phyloP scores from a whole-genome alignment of 2,113 vertebrate genomes.

The Perca flavescens region DNA sequence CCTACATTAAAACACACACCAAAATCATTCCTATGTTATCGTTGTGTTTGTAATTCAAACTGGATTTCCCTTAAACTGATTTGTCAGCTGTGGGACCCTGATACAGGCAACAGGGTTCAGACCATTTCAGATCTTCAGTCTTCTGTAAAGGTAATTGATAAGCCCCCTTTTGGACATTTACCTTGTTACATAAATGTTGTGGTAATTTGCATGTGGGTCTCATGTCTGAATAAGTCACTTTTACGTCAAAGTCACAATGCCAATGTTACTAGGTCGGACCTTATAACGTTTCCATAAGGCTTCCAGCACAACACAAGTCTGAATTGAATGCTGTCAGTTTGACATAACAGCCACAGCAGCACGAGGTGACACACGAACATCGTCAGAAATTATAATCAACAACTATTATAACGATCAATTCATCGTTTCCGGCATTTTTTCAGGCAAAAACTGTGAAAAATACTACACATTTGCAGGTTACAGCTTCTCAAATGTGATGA shows the following conservation, averaged over 20 bases:
- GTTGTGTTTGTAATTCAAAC: neutral
- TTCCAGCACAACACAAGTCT: neutral
- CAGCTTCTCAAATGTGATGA: no score
- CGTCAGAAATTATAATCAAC: neutral
- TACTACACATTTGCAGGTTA: no score
- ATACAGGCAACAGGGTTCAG: constrained; percentile 88
- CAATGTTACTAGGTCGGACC: neutral
- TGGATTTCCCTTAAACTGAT: constrained; percentile 74
- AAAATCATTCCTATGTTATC: neutral
- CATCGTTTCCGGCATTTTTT: no score
- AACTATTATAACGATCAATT: no score
- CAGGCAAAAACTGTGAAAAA: no score
- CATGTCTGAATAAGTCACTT: neutral
- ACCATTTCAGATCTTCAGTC: constrained; percentile 93
- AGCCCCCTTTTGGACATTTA: neutral
- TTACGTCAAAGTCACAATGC: neutral
- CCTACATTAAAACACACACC: neutral
- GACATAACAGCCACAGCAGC: neutral
- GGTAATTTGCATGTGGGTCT: neutral
- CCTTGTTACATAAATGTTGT: neutral
- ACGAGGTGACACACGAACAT: neutral
- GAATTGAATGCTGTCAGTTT: neutral
- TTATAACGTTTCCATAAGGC: neutral
- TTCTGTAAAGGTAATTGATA: constrained; percentile 90
- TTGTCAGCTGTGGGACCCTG: constrained; percentile 91